Base-by-base conservation (phyloP, 2,113 vertebrate genomes). In the Regulus satrapa region DNA sequence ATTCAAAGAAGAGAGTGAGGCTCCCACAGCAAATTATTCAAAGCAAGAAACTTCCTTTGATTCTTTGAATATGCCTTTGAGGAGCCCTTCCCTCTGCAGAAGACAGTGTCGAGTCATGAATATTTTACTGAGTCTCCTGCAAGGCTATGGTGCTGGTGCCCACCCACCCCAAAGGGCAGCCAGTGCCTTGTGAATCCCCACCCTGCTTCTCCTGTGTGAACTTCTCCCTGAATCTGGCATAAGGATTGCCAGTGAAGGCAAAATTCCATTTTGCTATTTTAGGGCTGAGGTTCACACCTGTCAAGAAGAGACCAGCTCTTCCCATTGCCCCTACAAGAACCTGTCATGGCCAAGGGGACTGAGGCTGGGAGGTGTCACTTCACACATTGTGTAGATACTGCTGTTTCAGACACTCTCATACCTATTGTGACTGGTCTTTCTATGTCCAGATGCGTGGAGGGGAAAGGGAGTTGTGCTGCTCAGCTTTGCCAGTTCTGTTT, bases 391-490 rank as follows among this genome's bases (percentile, higher is more conserved):
- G 16, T 29, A 68, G 45, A 20, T 52, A 8, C 6, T 56, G 19
- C 25, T 45, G 23, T 29, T 63, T 85, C 8, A 52, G 45, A 18
- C 25, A 36, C 28, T 52, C 8, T 49, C 26, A 18, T 12, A 25
- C 0, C 0, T 18, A 14, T 40, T 29, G 32, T 66, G 23, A 13
- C 7, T 62, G 29, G 20, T 3, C 56, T n/a, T 41, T 68, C n/a
- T 20, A 11, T 36, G 28, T 62, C 36, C 58, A 72, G 40, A 18
- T 8, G 3, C 0, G 2, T 40, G 14, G 5, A 59, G 29, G 5
- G 15, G 31, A 36, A 32, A 41, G 17, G 10, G 10, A 2, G 7
- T 34, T 1, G 1, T 49, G 21, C 17, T 88, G 26, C 18, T 74
- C 8, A 10, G 17, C 28, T 90, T 69, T 61, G 14, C 13, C 34